Percentiles rank a stretch among this genome's conserved stretches.
phyloP scores from a whole-genome alignment of 1,140 invertebrate genomes.

The Parasteatoda tepidariorum region DNA sequence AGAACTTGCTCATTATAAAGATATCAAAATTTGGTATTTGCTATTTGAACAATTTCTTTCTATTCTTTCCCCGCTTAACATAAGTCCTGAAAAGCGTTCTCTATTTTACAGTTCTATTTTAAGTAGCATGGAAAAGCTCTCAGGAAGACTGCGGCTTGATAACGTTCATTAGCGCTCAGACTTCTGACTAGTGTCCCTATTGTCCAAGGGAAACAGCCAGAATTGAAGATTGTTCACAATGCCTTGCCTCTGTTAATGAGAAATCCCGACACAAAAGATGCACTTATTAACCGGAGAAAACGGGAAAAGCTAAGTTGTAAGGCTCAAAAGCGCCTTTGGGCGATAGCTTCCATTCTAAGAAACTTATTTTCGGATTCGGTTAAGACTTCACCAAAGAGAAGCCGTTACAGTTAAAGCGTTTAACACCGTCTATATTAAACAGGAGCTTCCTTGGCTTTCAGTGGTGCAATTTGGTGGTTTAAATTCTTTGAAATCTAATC shows the following conservation, averaged over 20 bases:
- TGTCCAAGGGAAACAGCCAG: conserved; percentile 5
- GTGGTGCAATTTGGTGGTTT: no score
- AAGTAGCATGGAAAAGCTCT: neutral
- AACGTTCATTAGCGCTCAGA: conserved; percentile 23
- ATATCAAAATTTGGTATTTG: no score
- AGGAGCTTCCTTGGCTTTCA: neutral
- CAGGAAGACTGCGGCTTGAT: conserved; percentile 31
- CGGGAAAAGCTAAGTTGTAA: conserved; percentile 13
- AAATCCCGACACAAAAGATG: conserved; percentile 33
- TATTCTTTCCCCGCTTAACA: neutral
- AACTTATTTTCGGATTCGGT: conserved; percentile 24
- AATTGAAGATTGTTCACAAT: neutral
- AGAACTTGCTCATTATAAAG: no score
- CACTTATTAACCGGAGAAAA: conserved; percentile 29
- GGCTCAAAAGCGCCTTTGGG: neutral
- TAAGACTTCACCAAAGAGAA: neutral
- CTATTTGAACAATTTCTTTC: neutral
- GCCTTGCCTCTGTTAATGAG: conserved; percentile 22
- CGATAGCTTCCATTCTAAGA: conserved; percentile 9
- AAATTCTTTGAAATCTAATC: no score
- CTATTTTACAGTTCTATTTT: neutral
- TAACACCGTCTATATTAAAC: neutral
- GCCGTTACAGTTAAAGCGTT: neutral
- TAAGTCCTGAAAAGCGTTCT: neutral
- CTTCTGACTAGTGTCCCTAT: neutral